Evolutionary conservation across 2,113 vertebrate species (phyloP).

Genomic region (Epinephelus lanceolatus): DNA sequence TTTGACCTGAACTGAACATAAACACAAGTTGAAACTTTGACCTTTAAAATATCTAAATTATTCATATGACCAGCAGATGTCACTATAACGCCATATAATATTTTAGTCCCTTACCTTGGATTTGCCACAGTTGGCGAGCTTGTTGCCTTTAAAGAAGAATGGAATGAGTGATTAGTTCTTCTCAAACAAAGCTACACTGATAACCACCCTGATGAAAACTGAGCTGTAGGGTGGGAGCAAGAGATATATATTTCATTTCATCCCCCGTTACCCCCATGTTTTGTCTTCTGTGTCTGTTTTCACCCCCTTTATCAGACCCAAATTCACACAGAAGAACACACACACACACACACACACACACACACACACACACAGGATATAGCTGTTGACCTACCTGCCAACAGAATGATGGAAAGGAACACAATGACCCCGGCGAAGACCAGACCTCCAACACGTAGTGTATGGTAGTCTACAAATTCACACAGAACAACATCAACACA

Average conservation of each 20-base stretch:
- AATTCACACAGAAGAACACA: background rate
- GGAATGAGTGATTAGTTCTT: conserved; percentile 16
- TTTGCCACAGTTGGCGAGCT: conserved; percentile 76
- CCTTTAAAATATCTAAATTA: background rate
- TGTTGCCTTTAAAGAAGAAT: conserved; percentile 76
- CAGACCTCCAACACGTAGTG: conserved; percentile 81
- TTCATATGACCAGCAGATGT: conserved; percentile 55
- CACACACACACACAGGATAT: conserved; percentile 8
- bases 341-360: background rate
- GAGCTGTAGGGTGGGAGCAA: background rate
- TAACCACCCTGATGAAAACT: background rate
- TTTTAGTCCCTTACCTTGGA: conserved; percentile 62
- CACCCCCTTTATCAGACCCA: background rate
- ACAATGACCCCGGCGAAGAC: conserved; percentile 77
- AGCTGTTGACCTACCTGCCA: conserved; percentile 78
- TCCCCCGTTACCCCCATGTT: background rate
- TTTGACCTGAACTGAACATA: background rate
- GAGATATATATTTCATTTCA: background rate
- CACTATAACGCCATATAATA: conserved; percentile 14
- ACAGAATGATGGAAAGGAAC: conserved; percentile 79
- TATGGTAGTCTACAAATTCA: conserved; percentile 82
- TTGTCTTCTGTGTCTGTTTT: conserved; percentile 17
- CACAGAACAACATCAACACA: conserved; percentile 30
- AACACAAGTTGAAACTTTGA: background rate
- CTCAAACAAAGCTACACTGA: background rate